Evolutionary conservation across 2,888 invertebrate species (phyloP).

Genomic region (Sylvicola cinctus): DNA sequence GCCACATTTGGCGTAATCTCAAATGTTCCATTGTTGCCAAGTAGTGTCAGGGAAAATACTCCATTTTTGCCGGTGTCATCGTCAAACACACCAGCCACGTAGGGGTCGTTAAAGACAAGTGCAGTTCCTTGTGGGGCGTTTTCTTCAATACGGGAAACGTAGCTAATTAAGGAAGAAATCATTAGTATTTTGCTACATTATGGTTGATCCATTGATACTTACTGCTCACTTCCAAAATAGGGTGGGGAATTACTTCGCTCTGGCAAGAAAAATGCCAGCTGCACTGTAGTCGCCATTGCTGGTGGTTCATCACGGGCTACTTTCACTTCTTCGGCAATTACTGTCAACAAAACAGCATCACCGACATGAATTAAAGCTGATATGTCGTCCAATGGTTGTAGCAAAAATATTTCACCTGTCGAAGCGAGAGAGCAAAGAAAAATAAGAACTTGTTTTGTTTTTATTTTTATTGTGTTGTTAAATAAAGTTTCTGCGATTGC

Average conservation of each 20-base stretch:
- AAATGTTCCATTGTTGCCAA: constrained; percentile 71
- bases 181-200: constrained; percentile 1
- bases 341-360: constrained; percentile 61
- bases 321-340: constrained; percentile 71
- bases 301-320: constrained; percentile 49
- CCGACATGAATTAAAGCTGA: constrained; percentile 63
- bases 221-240: constrained; percentile 61
- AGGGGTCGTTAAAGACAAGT: constrained; percentile 47
- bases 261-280: constrained; percentile 64
- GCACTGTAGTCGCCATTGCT: constrained; percentile 61
- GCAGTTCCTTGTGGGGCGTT: constrained; percentile 65
- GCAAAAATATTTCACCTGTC: constrained; percentile 45
- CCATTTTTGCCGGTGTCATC: constrained; percentile 67
- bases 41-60: constrained; percentile 54
- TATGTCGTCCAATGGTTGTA: constrained; percentile 56
- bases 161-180: constrained; percentile 29
- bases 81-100: constrained; percentile 50
- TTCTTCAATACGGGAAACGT: constrained; percentile 55
- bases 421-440: constrained; percentile 10
- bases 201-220: constrained; percentile 18
- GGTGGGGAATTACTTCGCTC: constrained; percentile 56
- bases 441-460: not conserved
- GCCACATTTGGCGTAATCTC: constrained; percentile 69
- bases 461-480: constrained; percentile 2
- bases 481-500: not conserved